Evolutionary conservation across 2,113 vertebrate species (phyloP).

Genomic region (Calcarius ornatus): DNA sequence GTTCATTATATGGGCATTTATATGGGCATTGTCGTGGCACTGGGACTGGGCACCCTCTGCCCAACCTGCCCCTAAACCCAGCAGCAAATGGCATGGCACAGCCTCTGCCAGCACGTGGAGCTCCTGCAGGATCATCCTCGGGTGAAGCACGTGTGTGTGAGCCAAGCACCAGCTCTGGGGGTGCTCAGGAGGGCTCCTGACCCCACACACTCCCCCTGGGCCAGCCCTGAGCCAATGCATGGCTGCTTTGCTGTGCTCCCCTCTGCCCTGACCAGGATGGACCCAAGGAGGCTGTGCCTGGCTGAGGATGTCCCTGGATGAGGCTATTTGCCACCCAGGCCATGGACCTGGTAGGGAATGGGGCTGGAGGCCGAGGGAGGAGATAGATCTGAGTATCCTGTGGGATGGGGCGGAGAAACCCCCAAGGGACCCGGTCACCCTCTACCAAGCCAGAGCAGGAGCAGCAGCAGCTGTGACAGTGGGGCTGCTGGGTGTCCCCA

Average conservation of each 20-base stretch:
- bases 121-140: fast-evolving
- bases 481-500: not conserved
- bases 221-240: fast-evolving
- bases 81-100: not conserved
- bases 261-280: not conserved
- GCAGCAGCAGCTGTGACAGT: not conserved
- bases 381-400: not conserved
- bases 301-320: not conserved
- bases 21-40: not conserved
- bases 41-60: not conserved
- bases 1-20: too few relatives aligned
- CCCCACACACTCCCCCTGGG: fast-evolving
- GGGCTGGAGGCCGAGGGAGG: not conserved
- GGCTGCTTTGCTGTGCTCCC: fast-evolving
- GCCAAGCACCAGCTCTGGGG: not conserved
- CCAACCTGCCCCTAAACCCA: not conserved
- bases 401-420: fast-evolving
- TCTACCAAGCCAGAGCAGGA: not conserved
- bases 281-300: not conserved
- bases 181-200: not conserved
- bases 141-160: not conserved
- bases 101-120: not conserved
- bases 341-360: not conserved
- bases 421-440: not conserved
- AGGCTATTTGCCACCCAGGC: not conserved